These are phyloP conservation scores for Trididemnum miniatum DNA, from an alignment of 23 tunicate species.

Conservation along the genomic window DNA sequence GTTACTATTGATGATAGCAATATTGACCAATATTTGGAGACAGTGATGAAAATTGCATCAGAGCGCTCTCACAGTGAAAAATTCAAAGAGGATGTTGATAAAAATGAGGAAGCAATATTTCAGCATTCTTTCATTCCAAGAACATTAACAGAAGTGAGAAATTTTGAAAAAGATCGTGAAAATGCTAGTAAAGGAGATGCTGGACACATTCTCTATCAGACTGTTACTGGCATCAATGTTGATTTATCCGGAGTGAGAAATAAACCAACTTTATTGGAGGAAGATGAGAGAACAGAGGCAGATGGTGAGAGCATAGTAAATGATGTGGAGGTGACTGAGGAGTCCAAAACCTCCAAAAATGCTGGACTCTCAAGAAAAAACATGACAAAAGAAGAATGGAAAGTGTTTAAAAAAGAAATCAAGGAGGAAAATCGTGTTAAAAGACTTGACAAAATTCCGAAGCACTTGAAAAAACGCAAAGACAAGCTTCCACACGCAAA, in stretches of 20 bases:
- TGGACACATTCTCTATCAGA: constrained; percentile 62
- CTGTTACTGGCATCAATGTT: constrained; percentile 72
- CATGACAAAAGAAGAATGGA: constrained; percentile 94
- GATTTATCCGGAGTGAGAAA: constrained; percentile 37
- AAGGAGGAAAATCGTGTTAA: constrained; percentile 85
- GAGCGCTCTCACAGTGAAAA: constrained; percentile 27
- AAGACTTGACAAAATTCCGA: constrained; percentile 87
- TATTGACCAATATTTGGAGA: constrained; percentile 73
- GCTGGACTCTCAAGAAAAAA: constrained; percentile 37
- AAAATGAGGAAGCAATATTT: constrained; percentile 75
- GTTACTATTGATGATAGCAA: constrained; percentile 56
- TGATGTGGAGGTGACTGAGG: constrained; percentile 3
- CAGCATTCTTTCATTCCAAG: constrained; percentile 72
- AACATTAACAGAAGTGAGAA: constrained; percentile 68
- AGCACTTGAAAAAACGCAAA: constrained; percentile 86
- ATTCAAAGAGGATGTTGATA: background rate
- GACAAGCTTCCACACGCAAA: constrained; percentile 45
- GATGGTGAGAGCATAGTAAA: background rate
- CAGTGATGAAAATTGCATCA: constrained; percentile 57
- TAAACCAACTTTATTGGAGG: constrained; percentile 22
- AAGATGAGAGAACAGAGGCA: constrained; percentile 23
- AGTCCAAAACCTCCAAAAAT: constrained; percentile 4
- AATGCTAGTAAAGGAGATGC: constrained; percentile 52
- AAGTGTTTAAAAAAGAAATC: constrained; percentile 59
- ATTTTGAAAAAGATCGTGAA: constrained; percentile 66